These are phyloP conservation scores for Terrapene triunguis DNA, from an alignment of 2,113 vertebrate genomes.

Conservation along the genomic window DNA sequence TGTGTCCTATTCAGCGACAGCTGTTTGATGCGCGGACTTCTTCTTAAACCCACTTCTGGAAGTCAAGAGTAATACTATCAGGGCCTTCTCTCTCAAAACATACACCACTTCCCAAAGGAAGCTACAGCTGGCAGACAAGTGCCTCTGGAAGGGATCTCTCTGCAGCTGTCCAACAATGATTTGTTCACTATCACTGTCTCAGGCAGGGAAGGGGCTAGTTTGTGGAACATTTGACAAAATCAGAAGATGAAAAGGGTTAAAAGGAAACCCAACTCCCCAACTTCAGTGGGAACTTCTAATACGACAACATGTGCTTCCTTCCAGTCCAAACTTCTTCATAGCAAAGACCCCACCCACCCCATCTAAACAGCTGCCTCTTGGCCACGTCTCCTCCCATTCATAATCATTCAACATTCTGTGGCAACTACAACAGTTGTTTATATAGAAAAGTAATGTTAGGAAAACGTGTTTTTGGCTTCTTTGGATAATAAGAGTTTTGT, in stretches of 20 bases:
- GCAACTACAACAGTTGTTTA: neutral
- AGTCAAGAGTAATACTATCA: conserved; percentile 1
- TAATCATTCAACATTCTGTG: neutral
- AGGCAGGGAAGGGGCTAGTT: neutral
- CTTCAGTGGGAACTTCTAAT: neutral
- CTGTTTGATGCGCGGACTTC: conserved; percentile 91
- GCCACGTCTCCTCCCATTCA: neutral
- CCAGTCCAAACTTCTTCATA: neutral
- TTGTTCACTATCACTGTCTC: neutral
- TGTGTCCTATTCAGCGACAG: conserved; percentile 79
- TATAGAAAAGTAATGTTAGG: neutral
- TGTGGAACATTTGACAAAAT: neutral
- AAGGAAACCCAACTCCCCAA: neutral
- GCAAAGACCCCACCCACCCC: neutral
- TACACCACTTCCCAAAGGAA: neutral
- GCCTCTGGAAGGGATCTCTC: neutral
- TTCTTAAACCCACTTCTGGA: conserved; percentile 83
- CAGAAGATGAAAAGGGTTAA: neutral
- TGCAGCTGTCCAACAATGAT: neutral
- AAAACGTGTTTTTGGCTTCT: neutral
- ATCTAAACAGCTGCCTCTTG: neutral
- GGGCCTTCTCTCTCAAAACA: neutral
- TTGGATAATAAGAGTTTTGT: neutral
- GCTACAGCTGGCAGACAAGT: neutral
- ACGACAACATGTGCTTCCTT: neutral